phyloP scores from a whole-genome alignment of 2,797 vertebrate species.

The Orientallactaga sibirica region DNA sequence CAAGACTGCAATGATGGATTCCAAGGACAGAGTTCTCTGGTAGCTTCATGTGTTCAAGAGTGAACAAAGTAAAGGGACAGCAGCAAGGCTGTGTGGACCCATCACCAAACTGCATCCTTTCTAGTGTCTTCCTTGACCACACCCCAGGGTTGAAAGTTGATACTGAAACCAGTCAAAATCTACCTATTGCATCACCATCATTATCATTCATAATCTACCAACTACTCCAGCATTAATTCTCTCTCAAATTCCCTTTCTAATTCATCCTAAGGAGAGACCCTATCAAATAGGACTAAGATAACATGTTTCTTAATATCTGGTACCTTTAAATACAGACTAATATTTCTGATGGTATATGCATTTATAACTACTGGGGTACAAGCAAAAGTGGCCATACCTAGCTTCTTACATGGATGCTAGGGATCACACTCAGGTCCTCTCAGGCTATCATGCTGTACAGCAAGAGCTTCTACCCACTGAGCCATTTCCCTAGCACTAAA shows the following conservation, averaged over 20 bases:
- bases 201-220: too few species aligned
- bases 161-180: background rate
- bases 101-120: background rate
- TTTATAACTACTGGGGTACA: background rate
- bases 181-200: background rate
- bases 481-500: background rate
- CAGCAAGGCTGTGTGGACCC: too few species aligned
- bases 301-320: background rate
- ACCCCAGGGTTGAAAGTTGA: background rate
- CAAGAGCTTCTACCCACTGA: too few species aligned
- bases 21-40: background rate
- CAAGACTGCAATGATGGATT: background rate
- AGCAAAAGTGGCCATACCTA: too few species aligned
- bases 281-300: background rate
- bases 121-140: background rate
- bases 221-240: background rate
- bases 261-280: background rate
- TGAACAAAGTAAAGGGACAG: background rate
- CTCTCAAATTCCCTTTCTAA: background rate
- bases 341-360: background rate
- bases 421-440: too few species aligned
- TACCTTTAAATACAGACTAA: conserved; percentile 17
- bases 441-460: too few species aligned
- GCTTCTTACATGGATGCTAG: too few species aligned
- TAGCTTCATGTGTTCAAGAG: background rate